phyloP scores from a whole-genome alignment of 30 jellyfish, hydroid and myxozoan genomes.

The Aurelia aurita region DNA sequence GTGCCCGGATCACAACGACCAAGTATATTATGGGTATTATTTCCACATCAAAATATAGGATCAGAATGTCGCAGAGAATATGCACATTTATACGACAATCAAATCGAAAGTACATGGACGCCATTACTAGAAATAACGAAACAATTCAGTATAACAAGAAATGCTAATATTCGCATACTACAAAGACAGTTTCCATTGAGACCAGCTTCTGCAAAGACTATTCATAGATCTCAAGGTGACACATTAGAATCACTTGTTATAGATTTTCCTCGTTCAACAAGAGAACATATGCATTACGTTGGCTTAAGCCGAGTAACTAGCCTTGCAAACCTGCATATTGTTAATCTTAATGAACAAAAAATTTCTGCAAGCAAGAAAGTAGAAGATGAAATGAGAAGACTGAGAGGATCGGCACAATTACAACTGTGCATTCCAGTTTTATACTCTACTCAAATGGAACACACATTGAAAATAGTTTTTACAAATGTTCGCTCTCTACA shows the following conservation, averaged over 20 bases:
- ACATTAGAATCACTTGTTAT: background rate
- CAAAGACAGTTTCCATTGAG: too few relatives aligned
- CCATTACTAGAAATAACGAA: constrained; percentile 22
- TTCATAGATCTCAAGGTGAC: background rate
- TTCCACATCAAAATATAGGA: background rate
- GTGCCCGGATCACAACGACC: constrained; percentile 2
- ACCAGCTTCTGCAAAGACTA: too few relatives aligned
- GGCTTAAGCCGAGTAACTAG: background rate
- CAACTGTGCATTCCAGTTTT: background rate
- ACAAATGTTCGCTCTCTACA: constrained; percentile 4
- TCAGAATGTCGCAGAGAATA: background rate
- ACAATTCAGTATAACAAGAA: constrained; percentile 10
- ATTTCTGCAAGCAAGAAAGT: constrained; percentile 5
- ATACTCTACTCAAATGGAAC: background rate
- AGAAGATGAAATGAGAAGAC: background rate
- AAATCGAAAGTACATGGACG: constrained; percentile 8
- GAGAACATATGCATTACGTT: constrained; percentile 10
- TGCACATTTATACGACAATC: background rate
- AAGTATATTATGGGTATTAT: constrained; percentile 30
- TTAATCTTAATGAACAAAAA: background rate
- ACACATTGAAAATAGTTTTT: background rate
- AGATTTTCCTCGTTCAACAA: background rate
- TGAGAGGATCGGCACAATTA: background rate
- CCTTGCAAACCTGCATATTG: background rate
- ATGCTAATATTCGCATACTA: too few relatives aligned